phyloP scores from a whole-genome alignment of 23 tunicate species.

The Phallusia fumigata region DNA sequence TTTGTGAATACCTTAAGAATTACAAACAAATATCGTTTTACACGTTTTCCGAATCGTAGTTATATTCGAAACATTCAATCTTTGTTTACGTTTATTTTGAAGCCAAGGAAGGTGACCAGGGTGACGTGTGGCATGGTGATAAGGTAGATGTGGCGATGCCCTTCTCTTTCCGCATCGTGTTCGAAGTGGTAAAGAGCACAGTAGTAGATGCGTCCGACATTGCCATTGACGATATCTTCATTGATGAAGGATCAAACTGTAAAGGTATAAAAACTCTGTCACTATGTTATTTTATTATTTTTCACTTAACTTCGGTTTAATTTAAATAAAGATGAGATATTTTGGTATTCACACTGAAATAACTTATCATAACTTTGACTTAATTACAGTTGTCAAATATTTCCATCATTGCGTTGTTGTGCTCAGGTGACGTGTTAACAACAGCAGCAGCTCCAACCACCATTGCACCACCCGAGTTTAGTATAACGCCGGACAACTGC shows the following conservation, averaged over 20 bases:
- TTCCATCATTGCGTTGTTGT: no score
- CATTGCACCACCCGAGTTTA: slow-evolving; percentile 48
- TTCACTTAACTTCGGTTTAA: no score
- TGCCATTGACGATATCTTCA: slow-evolving; percentile 76
- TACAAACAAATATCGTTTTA: neutral
- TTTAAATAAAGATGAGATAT: no score
- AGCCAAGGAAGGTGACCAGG: slow-evolving; percentile 69
- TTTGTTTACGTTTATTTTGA: neutral
- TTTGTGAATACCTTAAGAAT: neutral
- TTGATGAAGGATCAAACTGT: slow-evolving; percentile 69
- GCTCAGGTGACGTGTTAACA: slow-evolving; percentile 74
- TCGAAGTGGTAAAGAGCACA: slow-evolving; percentile 68
- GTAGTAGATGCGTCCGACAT: slow-evolving; percentile 70
- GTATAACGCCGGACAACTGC: slow-evolving; percentile 68
- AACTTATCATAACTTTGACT: no score
- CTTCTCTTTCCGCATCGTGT: slow-evolving; percentile 51
- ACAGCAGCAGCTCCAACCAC: slow-evolving; percentile 62
- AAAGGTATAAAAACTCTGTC: slow-evolving; percentile 62
- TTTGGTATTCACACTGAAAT: no score
- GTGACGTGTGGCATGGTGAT: slow-evolving; percentile 58
- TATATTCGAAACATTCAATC: no score
- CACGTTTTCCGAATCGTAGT: neutral
- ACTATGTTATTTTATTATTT: no score
- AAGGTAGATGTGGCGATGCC: slow-evolving; percentile 43
- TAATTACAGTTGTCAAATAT: no score